Base-by-base conservation (phyloP, 2,797 vertebrate species). In the Carcharodon carcharias region DNA sequence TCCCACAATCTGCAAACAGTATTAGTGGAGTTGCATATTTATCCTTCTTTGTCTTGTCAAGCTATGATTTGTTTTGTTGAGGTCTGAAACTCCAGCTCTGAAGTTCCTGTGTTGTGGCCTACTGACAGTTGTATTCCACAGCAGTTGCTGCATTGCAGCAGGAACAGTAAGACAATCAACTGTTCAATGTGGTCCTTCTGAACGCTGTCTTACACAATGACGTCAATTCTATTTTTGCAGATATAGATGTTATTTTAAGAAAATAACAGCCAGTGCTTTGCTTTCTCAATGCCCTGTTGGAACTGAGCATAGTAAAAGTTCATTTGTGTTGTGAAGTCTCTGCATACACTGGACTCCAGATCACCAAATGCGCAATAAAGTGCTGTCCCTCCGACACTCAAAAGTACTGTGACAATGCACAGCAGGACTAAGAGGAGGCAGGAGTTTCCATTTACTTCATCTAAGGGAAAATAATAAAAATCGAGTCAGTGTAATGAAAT, bases 301-400 rank as follows among this genome's bases (percentile, higher is more conserved):
- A 98, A 96, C 96, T 98, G 98, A 2, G 97, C 97, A 93, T 98
- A 97, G 97, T 99, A 99, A 97, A 99, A 99, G 97, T 99, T 98
- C 96, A 99, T 82, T 96, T 99, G 99, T 96, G 97, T 97, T 56
- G 98, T 98, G 97, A 99, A 99, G 96, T 99, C 99, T 8, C 97
- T 98, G 97, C 99, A 99, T 96, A 99, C 98, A 85, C 98, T 98
- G 73, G 99, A 99, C 97, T 98, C 98, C 61, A 98, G 97, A 97
- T 98, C 98, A 96, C 98, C 99, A 96, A 99, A 97, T 96, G 98
- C 98, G 97, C 99, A 99, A 98, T 99, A 99, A 96, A 99, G 96
- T 0, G 99, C 99, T 3, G 99, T 99, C 96, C 99, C 99, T 21
- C 98, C 99, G 26, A 99, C 97, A 96, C 99, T 99, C 91, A 99